Conservation (phyloP, 2,888 invertebrate species). For the Diloba caeruleocephala region DNA sequence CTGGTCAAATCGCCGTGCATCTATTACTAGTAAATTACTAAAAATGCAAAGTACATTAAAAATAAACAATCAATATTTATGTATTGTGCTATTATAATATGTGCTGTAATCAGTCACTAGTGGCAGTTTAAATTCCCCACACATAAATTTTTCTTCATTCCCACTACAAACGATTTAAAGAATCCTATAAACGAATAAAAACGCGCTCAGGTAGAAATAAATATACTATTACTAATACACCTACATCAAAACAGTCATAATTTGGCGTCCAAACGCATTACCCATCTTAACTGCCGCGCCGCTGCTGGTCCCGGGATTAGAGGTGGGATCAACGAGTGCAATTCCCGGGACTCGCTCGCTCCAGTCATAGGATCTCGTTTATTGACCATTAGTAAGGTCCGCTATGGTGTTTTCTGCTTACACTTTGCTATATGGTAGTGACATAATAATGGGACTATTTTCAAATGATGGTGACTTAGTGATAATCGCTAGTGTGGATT, state of each 20-base stretch:
- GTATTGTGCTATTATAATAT: too few relatives aligned
- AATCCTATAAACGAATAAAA: too few relatives aligned
- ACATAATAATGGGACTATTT: conserved; percentile 55
- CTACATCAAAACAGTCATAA: conserved; percentile 54
- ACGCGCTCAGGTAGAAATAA: background rate
- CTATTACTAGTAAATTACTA: too few relatives aligned
- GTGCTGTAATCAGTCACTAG: too few relatives aligned
- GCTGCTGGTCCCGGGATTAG: conserved; percentile 62
- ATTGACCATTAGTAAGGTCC: conserved; percentile 68
- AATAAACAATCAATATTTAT: too few relatives aligned
- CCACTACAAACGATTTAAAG: too few relatives aligned
- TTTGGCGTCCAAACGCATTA: conserved; percentile 55
- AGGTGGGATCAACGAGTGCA: conserved; percentile 64
- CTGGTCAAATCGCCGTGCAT: too few relatives aligned
- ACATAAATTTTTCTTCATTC: too few relatives aligned
- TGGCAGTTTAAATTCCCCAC: too few relatives aligned
- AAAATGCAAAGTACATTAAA: too few relatives aligned
- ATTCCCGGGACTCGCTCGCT: conserved; percentile 58
- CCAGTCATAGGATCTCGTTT: conserved; percentile 67
- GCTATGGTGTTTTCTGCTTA: conserved; percentile 56
- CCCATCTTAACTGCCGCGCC: conserved; percentile 60
- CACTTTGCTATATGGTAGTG: conserved; percentile 47
- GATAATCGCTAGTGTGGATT: conserved; percentile 34
- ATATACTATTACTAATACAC: conserved; percentile 13
- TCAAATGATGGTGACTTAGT: conserved; percentile 50